Conservation (phyloP, 2,113 vertebrate genomes). For the Amazona vittata region DNA sequence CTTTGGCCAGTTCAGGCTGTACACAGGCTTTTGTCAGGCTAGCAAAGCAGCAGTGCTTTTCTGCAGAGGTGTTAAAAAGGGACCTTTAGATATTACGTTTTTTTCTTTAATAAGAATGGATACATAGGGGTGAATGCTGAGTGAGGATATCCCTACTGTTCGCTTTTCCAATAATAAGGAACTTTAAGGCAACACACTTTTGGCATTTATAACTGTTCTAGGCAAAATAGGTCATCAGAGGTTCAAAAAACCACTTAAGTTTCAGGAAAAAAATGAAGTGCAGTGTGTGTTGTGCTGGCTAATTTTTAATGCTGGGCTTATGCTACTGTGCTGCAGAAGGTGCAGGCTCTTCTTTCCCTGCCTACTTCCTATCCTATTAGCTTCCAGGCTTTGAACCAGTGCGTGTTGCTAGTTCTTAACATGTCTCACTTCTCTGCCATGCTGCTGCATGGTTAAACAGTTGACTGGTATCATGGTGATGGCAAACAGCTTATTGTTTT, state of each 20-base stretch:
- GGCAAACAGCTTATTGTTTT: background rate
- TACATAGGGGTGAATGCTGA: background rate
- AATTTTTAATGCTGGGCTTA: background rate
- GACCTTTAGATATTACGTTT: background rate
- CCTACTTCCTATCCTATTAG: background rate
- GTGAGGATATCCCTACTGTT: background rate
- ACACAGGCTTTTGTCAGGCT: background rate
- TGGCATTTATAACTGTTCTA: background rate
- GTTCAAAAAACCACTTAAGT: background rate
- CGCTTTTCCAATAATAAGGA: background rate
- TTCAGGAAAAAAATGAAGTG: background rate
- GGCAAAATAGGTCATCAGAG: background rate
- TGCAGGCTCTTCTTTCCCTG: accelerated
- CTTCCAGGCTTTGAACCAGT: background rate
- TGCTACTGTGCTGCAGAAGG: background rate
- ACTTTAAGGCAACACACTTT: background rate
- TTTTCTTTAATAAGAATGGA: background rate
- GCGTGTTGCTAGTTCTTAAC: background rate
- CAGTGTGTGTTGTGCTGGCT: background rate
- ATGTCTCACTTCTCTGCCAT: background rate
- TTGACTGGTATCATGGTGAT: background rate
- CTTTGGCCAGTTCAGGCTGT: background rate
- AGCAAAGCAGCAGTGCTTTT: background rate
- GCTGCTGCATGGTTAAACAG: background rate
- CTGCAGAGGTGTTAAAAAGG: background rate